A percentile compares a stretch with the other conserved stretches of the same genome.
These are phyloP conservation scores for Meloidogyne exigua DNA, from an alignment of 1,140 invertebrate species.

Conservation along the genomic window DNA sequence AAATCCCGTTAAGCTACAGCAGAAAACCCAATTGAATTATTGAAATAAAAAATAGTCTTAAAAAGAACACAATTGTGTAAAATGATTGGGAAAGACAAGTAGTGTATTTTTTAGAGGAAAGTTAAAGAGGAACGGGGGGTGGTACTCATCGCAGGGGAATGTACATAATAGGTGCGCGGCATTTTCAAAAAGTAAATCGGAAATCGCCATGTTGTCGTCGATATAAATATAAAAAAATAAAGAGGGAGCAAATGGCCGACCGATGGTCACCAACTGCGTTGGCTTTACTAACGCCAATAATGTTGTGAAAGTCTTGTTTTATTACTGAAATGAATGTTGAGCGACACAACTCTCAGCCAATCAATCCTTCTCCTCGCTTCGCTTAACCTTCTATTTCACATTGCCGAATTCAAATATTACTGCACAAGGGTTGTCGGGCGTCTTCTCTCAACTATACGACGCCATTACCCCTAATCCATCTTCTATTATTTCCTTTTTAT, in stretches of 20 bases:
- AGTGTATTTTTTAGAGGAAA: background rate
- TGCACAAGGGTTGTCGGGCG: background rate
- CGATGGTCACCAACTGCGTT: background rate
- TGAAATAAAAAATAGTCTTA: background rate
- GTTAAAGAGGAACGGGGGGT: background rate
- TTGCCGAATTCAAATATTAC: slow-evolving; percentile 5
- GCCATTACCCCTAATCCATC: background rate
- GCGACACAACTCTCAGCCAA: background rate
- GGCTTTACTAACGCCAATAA: background rate
- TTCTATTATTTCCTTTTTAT: background rate
- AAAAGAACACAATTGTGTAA: background rate
- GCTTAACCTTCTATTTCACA: background rate
- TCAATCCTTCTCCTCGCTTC: background rate
- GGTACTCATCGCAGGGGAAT: background rate
- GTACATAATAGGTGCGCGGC: background rate
- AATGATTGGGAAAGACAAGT: background rate
- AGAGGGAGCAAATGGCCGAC: slow-evolving; percentile 1
- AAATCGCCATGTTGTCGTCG: slow-evolving; percentile 1
- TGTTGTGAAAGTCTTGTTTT: background rate
- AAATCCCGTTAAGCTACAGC: background rate
- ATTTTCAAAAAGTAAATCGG: slow-evolving; percentile 5
- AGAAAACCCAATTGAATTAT: background rate
- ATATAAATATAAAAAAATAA: background rate
- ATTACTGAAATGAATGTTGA: background rate
- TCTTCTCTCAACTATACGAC: background rate